These are phyloP conservation scores for Sphaeramia orbicularis DNA, from an alignment of 2,797 vertebrate genomes.

Conservation along the genomic window DNA sequence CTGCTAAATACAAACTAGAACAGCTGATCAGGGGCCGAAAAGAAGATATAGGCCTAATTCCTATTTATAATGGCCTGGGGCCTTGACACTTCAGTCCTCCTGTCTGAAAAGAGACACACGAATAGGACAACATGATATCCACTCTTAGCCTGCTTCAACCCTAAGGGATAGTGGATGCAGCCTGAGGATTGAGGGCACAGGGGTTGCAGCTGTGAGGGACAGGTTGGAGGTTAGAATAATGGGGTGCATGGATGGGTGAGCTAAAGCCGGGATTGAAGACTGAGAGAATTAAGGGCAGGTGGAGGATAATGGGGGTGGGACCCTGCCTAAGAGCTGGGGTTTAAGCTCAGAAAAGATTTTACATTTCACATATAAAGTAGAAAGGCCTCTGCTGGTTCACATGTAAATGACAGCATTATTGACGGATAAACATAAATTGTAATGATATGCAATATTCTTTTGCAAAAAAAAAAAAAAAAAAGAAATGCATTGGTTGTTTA, in stretches of 20 bases:
- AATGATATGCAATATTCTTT: background rate
- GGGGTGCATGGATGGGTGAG: constrained; percentile 45
- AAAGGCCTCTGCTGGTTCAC: background rate
- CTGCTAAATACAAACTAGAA: constrained; percentile 5
- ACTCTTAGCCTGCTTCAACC: background rate
- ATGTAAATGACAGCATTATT: constrained; percentile 19
- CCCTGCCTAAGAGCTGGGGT: constrained; percentile 14
- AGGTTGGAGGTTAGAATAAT: constrained; percentile 44
- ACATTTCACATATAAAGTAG: constrained; percentile 17
- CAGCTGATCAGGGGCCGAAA: background rate
- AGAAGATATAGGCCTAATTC: background rate
- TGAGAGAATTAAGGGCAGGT: constrained; percentile 58
- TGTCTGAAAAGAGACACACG: constrained; percentile 12
- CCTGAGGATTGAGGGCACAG: constrained; percentile 52
- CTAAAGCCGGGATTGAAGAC: constrained; percentile 63
- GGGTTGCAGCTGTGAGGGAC: constrained; percentile 30
- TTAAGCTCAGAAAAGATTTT: constrained; percentile 29
- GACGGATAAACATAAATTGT: background rate
- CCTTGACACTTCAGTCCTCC: background rate
- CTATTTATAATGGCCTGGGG: background rate
- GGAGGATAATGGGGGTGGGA: constrained; percentile 20
- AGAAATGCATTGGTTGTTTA: constrained; percentile 1
- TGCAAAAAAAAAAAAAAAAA: background rate
- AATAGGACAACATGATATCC: background rate
- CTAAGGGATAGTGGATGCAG: constrained; percentile 17